Base-by-base conservation (phyloP, 2,888 invertebrate species). In the Lucinisca nassula region DNA sequence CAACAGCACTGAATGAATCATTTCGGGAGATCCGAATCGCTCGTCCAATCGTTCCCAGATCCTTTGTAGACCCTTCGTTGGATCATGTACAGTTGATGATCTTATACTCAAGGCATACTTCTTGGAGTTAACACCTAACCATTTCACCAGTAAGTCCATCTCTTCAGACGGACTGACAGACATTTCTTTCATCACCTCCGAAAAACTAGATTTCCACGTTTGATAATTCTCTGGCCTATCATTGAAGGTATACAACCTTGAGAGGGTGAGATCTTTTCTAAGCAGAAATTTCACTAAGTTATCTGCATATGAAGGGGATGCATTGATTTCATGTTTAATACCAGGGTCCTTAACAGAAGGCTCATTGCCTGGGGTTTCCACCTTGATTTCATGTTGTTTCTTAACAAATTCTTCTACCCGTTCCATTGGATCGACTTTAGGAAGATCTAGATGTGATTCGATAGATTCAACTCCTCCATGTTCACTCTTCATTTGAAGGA, bases 31-130 rank as follows among this genome's bases (percentile, higher is more conserved):
- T 17, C 77, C 82, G 49, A 61, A 82, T 70, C 75, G 61, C 51
- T 82, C 77, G 6, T 82, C 72, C n/a, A 82, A 72, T 12, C 82
- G 37, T 32, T 79, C 70, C 82, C 82, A 82, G 21, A 82, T 61
- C 45, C 73, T 58, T 17, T 73, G 24, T 6, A 77, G 30, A n/a
- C 77, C 78, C n/a, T 35, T 37, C 17, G 6, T 21, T 32, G 78
- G 78, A 30, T 83, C 40, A 38, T 55, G 32, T 3, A 55, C 27
- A 27, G 74, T 81, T 6, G 81, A 38, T 14, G 58, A 27, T 35
- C 75, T 38, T 17, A 81, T 81, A 74, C 74, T 81, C 24, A 51
- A 51, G 30, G 81, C 81, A 14, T 51, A 49, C 55, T 49, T 78
- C 12, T 70, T 37, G 40, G 82, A 82, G 21, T 74, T 45, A 8